A percentile compares a stretch with the other conserved stretches of the same genome.
Evolutionary conservation across 1,140 invertebrate genomes (phyloP).

Genomic region (Hestina assimilis): DNA sequence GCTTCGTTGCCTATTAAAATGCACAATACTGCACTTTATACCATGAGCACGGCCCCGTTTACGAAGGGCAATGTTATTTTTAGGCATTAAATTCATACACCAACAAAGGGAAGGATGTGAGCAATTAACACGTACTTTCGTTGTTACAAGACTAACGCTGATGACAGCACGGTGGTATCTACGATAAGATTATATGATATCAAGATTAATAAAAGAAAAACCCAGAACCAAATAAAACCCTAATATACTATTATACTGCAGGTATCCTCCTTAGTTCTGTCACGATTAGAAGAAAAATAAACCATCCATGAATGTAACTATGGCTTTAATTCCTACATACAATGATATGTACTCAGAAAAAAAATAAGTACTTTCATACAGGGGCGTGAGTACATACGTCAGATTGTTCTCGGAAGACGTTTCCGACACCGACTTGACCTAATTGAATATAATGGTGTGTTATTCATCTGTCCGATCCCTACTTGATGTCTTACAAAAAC

Average conservation of each 20-base stretch:
- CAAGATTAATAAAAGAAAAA: neutral
- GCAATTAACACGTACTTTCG: slow-evolving; percentile 70
- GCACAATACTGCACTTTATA: slow-evolving; percentile 76
- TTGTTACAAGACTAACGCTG: slow-evolving; percentile 32
- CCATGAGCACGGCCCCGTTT: slow-evolving; percentile 43
- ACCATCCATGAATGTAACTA: too few relatives aligned
- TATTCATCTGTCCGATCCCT: slow-evolving; percentile 58
- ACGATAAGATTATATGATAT: slow-evolving; percentile 32
- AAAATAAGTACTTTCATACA: slow-evolving; percentile 63
- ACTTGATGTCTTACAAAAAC: slow-evolving; percentile 57
- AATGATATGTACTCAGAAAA: slow-evolving; percentile 36
- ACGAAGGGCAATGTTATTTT: slow-evolving; percentile 70
- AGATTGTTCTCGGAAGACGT: slow-evolving; percentile 70
- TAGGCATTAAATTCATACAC: slow-evolving; percentile 69
- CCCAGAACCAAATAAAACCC: too few relatives aligned
- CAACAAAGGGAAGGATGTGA: slow-evolving; percentile 73
- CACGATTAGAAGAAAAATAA: too few relatives aligned
- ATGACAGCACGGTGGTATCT: slow-evolving; percentile 27
- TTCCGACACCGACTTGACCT: slow-evolving; percentile 68
- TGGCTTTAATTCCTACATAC: neutral
- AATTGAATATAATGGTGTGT: slow-evolving; percentile 76
- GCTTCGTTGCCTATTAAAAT: slow-evolving; percentile 71
- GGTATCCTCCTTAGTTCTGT: too few relatives aligned
- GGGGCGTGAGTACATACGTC: slow-evolving; percentile 63
- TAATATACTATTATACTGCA: too few relatives aligned